A percentile compares a stretch with the other conserved stretches of the same genome.
phyloP scores from a whole-genome alignment of 1,140 invertebrate species.

The Drosophila subpulchrella region DNA sequence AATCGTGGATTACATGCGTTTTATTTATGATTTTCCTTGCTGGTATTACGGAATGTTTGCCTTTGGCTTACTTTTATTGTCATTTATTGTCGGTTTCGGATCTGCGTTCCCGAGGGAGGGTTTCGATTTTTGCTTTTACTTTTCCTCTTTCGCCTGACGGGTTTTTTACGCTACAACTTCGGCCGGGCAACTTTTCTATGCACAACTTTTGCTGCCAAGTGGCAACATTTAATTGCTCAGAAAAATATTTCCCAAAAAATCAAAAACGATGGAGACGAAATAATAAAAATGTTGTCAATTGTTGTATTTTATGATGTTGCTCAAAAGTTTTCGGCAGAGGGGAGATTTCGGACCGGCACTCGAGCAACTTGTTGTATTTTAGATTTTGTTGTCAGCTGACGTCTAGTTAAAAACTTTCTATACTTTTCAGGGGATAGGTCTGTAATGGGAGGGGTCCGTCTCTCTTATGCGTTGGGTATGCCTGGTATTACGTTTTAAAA shows the following conservation, averaged over 20 bases:
- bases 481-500: too few relatives aligned
- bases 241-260: slow-evolving; percentile 70
- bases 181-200: slow-evolving; percentile 65
- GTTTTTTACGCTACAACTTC: slow-evolving; percentile 65
- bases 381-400: slow-evolving; percentile 58
- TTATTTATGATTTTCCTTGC: slow-evolving; percentile 80
- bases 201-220: slow-evolving; percentile 69
- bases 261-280: slow-evolving; percentile 26
- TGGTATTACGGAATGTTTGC: slow-evolving; percentile 72
- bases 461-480: neutral
- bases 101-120: slow-evolving; percentile 30
- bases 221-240: slow-evolving; percentile 81
- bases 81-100: slow-evolving; percentile 46
- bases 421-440: slow-evolving; percentile 15
- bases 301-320: slow-evolving; percentile 74
- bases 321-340: slow-evolving; percentile 33
- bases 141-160: slow-evolving; percentile 49
- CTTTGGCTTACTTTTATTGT: slow-evolving; percentile 70
- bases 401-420: slow-evolving; percentile 56
- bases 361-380: slow-evolving; percentile 61
- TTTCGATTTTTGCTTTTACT: slow-evolving; percentile 47
- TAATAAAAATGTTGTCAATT: slow-evolving; percentile 74
- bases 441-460: neutral
- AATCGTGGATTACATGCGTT: slow-evolving; percentile 80
- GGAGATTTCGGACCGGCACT: slow-evolving; percentile 49